These are phyloP conservation scores for Vanessa atalanta DNA, from an alignment of 1,140 invertebrate species.

Conservation along the genomic window DNA sequence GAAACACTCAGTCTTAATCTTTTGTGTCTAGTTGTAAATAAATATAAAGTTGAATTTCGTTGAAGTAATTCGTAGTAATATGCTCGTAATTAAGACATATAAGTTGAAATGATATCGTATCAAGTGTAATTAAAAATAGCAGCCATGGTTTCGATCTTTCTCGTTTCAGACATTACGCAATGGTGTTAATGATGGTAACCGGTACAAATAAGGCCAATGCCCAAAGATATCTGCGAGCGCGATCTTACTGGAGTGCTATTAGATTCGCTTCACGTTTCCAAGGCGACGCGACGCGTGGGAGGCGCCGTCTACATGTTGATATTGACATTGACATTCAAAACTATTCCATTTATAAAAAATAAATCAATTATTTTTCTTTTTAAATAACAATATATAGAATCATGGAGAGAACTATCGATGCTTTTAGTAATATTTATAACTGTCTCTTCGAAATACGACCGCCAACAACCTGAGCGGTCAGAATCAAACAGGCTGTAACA, in stretches of 20 bases:
- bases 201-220: constrained; percentile 27
- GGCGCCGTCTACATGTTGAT: not conserved
- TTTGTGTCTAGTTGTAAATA: no score
- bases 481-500: no score
- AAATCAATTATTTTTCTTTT: not conserved
- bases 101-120: not conserved
- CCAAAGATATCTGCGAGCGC: constrained; percentile 20
- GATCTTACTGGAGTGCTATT: constrained; percentile 19
- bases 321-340: constrained; percentile 7
- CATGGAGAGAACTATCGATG: no score
- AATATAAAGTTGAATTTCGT: no score
- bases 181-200: constrained; percentile 9
- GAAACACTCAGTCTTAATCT: no score
- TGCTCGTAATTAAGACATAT: not conserved
- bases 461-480: no score
- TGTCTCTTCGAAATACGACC: no score
- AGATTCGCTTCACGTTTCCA: constrained; percentile 11
- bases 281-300: constrained; percentile 20
- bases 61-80: not conserved
- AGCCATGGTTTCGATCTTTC: not conserved
- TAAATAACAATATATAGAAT: not conserved
- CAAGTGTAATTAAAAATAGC: not conserved
- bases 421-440: no score
- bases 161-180: not conserved
- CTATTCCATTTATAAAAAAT: no score